A percentile compares a stretch with the other conserved stretches of the same genome.
Evolutionary conservation across 2,888 invertebrate species (phyloP).

Genomic region (Tetragnatha montana): DNA sequence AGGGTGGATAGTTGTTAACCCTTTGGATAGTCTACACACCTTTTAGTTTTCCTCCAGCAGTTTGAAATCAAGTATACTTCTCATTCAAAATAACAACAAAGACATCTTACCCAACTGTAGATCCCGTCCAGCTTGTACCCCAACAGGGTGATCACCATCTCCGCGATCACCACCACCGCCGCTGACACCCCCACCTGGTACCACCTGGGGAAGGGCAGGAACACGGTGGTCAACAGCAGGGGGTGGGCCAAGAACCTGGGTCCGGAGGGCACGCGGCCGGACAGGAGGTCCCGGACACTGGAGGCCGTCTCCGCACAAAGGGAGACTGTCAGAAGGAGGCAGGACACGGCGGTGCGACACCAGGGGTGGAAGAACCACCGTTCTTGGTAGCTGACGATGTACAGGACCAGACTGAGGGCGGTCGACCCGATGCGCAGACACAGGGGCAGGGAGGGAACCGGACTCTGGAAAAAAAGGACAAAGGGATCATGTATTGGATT

Average conservation of each 20-base stretch:
- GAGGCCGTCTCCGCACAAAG: slow-evolving; percentile 38
- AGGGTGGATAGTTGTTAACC: no score
- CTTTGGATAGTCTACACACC: no score
- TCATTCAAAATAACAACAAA: no score
- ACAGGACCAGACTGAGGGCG: slow-evolving; percentile 46
- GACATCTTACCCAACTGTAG: slow-evolving; percentile 46
- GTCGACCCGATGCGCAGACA: slow-evolving; percentile 16
- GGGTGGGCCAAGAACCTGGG: slow-evolving; percentile 76
- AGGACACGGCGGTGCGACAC: slow-evolving; percentile 68
- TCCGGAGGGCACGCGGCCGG: background rate
- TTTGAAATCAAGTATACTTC: no score
- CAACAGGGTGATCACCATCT: slow-evolving; percentile 79
- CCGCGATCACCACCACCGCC: slow-evolving; percentile 81
- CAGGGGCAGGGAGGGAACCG: slow-evolving; percentile 24
- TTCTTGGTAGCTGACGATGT: slow-evolving; percentile 69
- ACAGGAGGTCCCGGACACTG: slow-evolving; percentile 39
- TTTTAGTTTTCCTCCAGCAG: no score
- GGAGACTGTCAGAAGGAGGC: slow-evolving; percentile 71
- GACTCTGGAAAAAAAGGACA: slow-evolving; percentile 26
- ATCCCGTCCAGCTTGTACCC: slow-evolving; percentile 22
- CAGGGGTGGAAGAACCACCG: slow-evolving; percentile 68
- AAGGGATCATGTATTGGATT: background rate
- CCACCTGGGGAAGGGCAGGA: slow-evolving; percentile 87
- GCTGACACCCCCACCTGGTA: slow-evolving; percentile 84
- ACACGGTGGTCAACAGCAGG: slow-evolving; percentile 87